Evolutionary conservation across 2,888 invertebrate genomes (phyloP).

Genomic region (Scaptomyza tumidula): DNA sequence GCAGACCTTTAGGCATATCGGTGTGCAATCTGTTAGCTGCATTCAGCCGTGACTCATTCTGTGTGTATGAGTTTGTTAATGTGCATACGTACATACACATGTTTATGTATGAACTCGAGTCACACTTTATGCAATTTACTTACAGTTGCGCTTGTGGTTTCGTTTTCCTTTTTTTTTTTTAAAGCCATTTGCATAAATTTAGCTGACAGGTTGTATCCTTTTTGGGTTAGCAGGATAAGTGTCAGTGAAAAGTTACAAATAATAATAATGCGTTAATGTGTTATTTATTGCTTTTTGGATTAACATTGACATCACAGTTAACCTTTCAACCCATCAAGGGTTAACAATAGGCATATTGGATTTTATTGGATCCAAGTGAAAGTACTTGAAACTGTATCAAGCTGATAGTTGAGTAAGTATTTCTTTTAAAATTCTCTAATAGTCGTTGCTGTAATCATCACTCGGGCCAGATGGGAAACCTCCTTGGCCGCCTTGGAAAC

Average conservation of each 20-base stretch:
- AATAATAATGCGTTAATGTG: constrained; percentile 17
- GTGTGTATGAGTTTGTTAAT: not conserved
- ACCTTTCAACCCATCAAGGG: not conserved
- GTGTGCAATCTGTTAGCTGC: constrained; percentile 67
- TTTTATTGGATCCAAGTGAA: not conserved
- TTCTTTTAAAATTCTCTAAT: not conserved
- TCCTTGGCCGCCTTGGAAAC: not conserved
- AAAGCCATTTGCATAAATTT: constrained; percentile 49
- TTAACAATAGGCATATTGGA: not conserved
- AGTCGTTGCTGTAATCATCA: not conserved
- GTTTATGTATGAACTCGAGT: constrained; percentile 21
- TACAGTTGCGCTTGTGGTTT: constrained; percentile 44
- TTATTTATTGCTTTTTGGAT: constrained; percentile 51
- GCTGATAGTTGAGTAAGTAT: too few species aligned
- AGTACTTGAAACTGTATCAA: too few species aligned
- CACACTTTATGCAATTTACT: constrained; percentile 50
- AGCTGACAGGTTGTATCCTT: constrained; percentile 35
- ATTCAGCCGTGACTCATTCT: constrained; percentile 58
- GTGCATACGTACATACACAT: not conserved
- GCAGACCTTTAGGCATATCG: constrained; percentile 47
- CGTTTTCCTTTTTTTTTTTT: constrained; percentile 29
- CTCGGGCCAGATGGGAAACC: not conserved
- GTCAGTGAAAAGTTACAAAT: constrained; percentile 1
- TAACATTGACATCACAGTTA: constrained; percentile 23
- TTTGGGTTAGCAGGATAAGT: constrained; percentile 6